A percentile compares a stretch with the other conserved stretches of the same genome.
These are phyloP conservation scores for Oncopodura yosiiana DNA, from an alignment of 1,140 invertebrate species.

Conservation along the genomic window DNA sequence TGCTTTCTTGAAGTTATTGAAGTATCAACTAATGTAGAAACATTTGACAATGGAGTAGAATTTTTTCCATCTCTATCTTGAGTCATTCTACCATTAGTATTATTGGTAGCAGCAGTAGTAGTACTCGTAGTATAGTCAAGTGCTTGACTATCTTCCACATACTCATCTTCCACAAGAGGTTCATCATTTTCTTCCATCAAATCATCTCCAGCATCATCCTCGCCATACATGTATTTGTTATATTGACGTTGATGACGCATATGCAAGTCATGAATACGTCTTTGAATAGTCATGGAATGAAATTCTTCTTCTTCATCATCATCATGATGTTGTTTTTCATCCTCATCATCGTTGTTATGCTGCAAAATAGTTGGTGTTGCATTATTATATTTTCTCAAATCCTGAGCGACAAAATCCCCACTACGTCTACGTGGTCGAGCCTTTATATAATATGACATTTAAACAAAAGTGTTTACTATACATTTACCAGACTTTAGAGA, in stretches of 20 bases:
- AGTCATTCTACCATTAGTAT: too few relatives aligned
- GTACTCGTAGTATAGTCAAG: conserved; percentile 15
- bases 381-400: conserved; percentile 43
- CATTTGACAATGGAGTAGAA: background rate
- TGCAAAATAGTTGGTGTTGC: conserved; percentile 7
- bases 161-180: too few relatives aligned
- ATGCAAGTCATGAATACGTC: background rate
- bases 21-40: conserved; percentile 2
- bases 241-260: background rate
- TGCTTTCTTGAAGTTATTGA: conserved; percentile 1
- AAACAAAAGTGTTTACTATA: too few relatives aligned
- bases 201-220: background rate
- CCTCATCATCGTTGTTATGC: background rate
- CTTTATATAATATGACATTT: conserved; percentile 44
- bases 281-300: conserved; percentile 40
- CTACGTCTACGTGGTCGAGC: conserved; percentile 68
- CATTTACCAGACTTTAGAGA: background rate
- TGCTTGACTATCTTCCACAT: too few relatives aligned
- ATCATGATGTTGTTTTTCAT: conserved; percentile 36
- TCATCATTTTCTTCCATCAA: too few relatives aligned
- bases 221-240: background rate
- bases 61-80: too few relatives aligned
- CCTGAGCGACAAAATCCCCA: conserved; percentile 58
- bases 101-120: conserved; percentile 1
- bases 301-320: conserved; percentile 41